phyloP scores from a whole-genome alignment of 1,140 invertebrate genomes.

The Cherax quadricarinatus region DNA sequence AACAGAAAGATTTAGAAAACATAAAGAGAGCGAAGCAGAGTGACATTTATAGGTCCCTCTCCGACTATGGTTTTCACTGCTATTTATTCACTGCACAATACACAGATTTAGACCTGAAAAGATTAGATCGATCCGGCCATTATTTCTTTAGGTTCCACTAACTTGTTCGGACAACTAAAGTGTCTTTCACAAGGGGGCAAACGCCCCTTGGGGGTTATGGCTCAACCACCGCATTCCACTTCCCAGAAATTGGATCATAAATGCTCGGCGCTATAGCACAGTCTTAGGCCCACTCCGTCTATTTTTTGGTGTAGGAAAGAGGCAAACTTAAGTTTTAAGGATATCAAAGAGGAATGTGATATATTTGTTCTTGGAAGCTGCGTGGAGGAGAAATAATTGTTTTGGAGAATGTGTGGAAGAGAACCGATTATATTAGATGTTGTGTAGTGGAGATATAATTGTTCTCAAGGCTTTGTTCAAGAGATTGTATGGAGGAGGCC shows the following conservation, averaged over 20 bases:
- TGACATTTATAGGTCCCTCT: background rate
- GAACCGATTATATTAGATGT: no score
- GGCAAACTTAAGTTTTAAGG: constrained; percentile 33
- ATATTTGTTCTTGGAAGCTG: constrained; percentile 34
- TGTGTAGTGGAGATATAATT: no score
- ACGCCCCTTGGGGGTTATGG: background rate
- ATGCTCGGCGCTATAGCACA: background rate
- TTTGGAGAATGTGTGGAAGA: no score
- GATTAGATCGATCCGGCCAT: constrained; percentile 60
- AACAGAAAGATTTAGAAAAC: no score
- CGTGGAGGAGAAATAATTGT: background rate
- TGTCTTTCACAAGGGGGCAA: background rate
- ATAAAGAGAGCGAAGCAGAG: background rate
- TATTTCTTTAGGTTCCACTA: constrained; percentile 56
- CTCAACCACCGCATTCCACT: background rate
- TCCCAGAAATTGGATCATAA: background rate
- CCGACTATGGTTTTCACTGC: constrained; percentile 56
- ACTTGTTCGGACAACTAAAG: constrained; percentile 26
- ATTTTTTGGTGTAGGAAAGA: constrained; percentile 18
- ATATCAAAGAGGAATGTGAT: constrained; percentile 4
- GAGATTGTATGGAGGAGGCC: no score
- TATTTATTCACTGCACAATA: constrained; percentile 60
- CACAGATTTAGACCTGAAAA: constrained; percentile 64
- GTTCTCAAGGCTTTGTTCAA: no score
- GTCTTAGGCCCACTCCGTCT: background rate